These are phyloP conservation scores for Cyclina sinensis DNA, from an alignment of 1,140 invertebrate species.

Conservation along the genomic window DNA sequence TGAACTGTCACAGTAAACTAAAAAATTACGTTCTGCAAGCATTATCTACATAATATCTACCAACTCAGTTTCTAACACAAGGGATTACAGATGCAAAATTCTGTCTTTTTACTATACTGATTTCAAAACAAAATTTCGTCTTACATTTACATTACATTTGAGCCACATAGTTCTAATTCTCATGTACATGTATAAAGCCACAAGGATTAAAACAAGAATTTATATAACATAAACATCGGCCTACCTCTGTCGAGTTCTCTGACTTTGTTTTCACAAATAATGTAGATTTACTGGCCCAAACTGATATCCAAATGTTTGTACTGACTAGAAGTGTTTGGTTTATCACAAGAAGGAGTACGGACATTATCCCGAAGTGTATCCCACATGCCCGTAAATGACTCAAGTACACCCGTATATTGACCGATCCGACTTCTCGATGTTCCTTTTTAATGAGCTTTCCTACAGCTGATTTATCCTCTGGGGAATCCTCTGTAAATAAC, in stretches of 20 bases:
- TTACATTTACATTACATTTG: too few species aligned
- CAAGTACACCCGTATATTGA: constrained; percentile 89
- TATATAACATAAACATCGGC: not conserved
- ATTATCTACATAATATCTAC: too few species aligned
- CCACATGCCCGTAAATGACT: constrained; percentile 90
- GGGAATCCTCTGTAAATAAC: constrained; percentile 15
- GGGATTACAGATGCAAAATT: too few species aligned
- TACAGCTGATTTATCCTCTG: constrained; percentile 47
- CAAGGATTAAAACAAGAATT: too few species aligned
- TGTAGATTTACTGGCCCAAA: constrained; percentile 76
- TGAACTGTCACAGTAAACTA: too few species aligned
- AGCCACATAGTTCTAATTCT: too few species aligned
- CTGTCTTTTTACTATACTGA: too few species aligned
- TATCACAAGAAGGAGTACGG: constrained; percentile 68
- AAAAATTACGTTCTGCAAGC: too few species aligned
- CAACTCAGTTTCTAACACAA: too few species aligned
- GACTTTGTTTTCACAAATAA: not conserved
- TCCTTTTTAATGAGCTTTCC: constrained; percentile 87
- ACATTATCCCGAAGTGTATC: constrained; percentile 87
- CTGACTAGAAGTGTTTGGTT: constrained; percentile 76
- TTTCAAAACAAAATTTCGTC: too few species aligned
- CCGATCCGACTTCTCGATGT: constrained; percentile 90
- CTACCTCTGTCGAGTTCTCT: constrained; percentile 58
- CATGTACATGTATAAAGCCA: too few species aligned
- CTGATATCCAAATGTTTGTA: constrained; percentile 78